Base-by-base conservation (phyloP, 35 echinoderm and acorn worm genomes). In the Hemicentrotus pulcherrimus region DNA sequence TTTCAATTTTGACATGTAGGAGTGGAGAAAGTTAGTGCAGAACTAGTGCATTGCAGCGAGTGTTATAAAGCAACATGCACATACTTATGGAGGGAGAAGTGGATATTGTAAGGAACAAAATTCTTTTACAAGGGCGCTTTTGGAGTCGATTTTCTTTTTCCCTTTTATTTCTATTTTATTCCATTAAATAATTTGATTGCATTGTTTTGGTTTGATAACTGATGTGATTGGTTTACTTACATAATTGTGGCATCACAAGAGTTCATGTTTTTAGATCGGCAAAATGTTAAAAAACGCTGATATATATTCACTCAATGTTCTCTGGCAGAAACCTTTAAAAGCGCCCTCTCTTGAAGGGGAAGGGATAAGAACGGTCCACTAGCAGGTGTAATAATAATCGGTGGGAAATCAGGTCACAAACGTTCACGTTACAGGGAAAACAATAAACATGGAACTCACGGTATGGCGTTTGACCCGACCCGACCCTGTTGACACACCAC, bases 371-470 rank as follows among this genome's bases (percentile, higher is more conserved):
- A 78, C 24, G 28, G 10, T 28, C 4, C 65, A 0, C 5, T 78
- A 78, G 8, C 6, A 28, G 19, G 18, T 78, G 19, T n/a, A 78
- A 22, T 16, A 16, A 59, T 59, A 59, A 30, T 8, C 15, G 65
- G 65, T 28, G 7, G 19, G 19, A 78, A 78, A n/a, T 78, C 65
- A 78, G 65, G 28, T 78, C 19, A 78, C 65, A 78, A n/a, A 78
- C 65, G 65, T 28, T 78, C 19, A 78, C 65, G 28, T 48, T 31
- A 93, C 47, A 93, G 91, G 91, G 48, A 4, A 90, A 93, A 58
- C 91, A 58, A n/a, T 46, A 91, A 93, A 58, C 46, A 93, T 58
- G 91, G 31, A 90, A 93, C 91, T 93, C 91, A 93, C 91, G 91
- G 46, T 93, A 31, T 93, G 91, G 32, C 16, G 45, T 47, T 93